A percentile compares a stretch with the other conserved stretches of the same genome.
Evolutionary conservation across 2,797 vertebrate species (phyloP).

Genomic region (Zenarchopterus dispar): DNA sequence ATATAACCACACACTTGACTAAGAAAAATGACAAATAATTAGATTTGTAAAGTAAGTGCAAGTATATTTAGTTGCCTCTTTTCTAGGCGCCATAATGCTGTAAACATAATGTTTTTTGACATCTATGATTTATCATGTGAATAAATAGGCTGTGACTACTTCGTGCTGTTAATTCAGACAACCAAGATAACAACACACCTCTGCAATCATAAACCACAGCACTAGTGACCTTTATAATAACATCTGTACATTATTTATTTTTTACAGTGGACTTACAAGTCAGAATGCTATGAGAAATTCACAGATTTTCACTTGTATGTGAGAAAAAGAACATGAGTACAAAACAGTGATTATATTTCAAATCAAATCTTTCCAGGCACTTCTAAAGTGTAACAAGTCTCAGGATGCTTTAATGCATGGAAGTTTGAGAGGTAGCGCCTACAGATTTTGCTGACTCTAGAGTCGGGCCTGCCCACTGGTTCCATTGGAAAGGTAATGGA

Average conservation of each 20-base stretch:
- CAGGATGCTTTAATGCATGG: constrained; percentile 54
- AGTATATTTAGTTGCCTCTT: too few relatives aligned
- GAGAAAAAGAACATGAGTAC: neutral
- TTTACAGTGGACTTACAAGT: too few relatives aligned
- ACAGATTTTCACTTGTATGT: neutral
- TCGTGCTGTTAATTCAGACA: too few relatives aligned
- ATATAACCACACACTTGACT: constrained; percentile 7
- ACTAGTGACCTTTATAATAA: too few relatives aligned
- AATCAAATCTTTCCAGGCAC: constrained; percentile 15
- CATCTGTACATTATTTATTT: too few relatives aligned
- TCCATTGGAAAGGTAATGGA: constrained; percentile 75
- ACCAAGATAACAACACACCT: too few relatives aligned
- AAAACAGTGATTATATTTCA: constrained; percentile 39
- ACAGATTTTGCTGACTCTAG: constrained; percentile 70
- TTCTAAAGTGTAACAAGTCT: constrained; percentile 29
- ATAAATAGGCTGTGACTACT: too few relatives aligned
- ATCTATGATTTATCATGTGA: too few relatives aligned
- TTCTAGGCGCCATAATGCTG: too few relatives aligned
- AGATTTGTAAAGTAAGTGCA: neutral
- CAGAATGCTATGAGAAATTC: too few relatives aligned
- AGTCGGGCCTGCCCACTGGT: constrained; percentile 55
- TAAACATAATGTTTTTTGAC: too few relatives aligned
- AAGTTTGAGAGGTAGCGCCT: constrained; percentile 63
- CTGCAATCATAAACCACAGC: too few relatives aligned
- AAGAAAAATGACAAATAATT: constrained; percentile 9